These are phyloP conservation scores for Aleiodes sp. DNA, from an alignment of 1,140 invertebrate species.

Conservation along the genomic window DNA sequence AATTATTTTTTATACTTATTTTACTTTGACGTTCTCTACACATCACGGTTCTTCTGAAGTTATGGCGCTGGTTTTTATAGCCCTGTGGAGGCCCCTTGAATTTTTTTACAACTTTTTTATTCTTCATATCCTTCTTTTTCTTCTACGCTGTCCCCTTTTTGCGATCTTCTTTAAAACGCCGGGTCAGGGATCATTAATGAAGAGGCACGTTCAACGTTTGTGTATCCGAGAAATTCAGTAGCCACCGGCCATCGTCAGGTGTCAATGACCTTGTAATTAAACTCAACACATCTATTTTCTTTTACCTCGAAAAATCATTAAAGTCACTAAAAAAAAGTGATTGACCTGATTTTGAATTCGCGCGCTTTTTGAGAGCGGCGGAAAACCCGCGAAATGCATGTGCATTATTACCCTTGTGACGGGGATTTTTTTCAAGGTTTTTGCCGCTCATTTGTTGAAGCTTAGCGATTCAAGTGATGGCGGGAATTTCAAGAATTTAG, in stretches of 20 bases:
- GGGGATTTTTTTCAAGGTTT: not conserved
- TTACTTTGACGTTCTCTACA: conserved; percentile 10
- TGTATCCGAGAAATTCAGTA: conserved; percentile 11
- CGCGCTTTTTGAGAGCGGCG: no score
- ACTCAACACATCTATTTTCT: no score
- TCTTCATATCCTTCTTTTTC: not conserved
- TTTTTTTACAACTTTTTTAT: conserved; percentile 27
- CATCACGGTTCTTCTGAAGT: conserved; percentile 31
- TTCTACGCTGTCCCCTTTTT: conserved; percentile 10
- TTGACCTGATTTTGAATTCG: no score
- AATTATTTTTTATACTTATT: conserved; percentile 16
- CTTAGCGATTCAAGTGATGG: not conserved
- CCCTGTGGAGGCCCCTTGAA: conserved; percentile 14
- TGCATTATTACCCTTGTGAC: no score
- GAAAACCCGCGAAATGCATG: no score
- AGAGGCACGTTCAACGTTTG: not conserved
- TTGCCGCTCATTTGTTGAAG: not conserved
- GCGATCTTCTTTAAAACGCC: conserved; percentile 11
- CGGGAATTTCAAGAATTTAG: not conserved
- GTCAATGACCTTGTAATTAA: conserved; percentile 13
- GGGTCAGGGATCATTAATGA: conserved; percentile 41
- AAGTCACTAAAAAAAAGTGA: no score
- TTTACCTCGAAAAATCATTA: no score
- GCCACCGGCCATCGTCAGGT: not conserved
- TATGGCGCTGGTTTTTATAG: conserved; percentile 35